Conservation (phyloP, 2,797 vertebrate species). For the Parambassis ranga region DNA sequence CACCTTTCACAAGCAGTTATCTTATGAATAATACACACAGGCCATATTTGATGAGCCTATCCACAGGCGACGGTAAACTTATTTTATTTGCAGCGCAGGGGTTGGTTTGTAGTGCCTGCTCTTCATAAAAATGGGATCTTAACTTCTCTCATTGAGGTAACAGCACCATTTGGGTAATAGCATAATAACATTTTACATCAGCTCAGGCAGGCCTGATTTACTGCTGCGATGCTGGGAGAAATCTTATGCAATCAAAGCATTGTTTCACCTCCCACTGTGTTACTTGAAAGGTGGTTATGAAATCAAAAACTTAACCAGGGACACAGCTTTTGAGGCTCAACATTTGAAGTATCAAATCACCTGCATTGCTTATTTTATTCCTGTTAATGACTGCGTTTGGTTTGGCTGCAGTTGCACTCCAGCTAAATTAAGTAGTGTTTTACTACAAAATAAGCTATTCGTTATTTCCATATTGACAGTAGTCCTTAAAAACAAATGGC, state of each 20-base stretch:
- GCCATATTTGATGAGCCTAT: slow-evolving; percentile 67
- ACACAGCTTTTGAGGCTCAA: slow-evolving; percentile 15
- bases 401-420: neutral
- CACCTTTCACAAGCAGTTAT: slow-evolving; percentile 67
- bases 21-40: slow-evolving; percentile 69
- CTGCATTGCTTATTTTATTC: neutral
- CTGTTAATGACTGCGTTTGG: neutral
- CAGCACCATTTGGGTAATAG: slow-evolving; percentile 76
- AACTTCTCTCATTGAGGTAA: slow-evolving; percentile 54
- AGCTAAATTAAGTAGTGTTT: neutral
- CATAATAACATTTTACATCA: slow-evolving; percentile 75
- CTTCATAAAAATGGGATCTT: slow-evolving; percentile 66
- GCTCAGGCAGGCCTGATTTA: slow-evolving; percentile 72
- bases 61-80: slow-evolving; percentile 62
- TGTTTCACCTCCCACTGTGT: slow-evolving; percentile 69
- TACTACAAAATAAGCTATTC: too few relatives aligned
- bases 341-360: neutral
- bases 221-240: slow-evolving; percentile 57
- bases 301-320: slow-evolving; percentile 40
- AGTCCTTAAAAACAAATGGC: neutral
- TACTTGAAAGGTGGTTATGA: slow-evolving; percentile 71
- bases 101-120: slow-evolving; percentile 38
- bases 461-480: neutral
- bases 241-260: slow-evolving; percentile 73
- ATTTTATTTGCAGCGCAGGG: slow-evolving; percentile 62